phyloP scores from a whole-genome alignment of 2,113 vertebrate species.

The Heterocephalus glaber region DNA sequence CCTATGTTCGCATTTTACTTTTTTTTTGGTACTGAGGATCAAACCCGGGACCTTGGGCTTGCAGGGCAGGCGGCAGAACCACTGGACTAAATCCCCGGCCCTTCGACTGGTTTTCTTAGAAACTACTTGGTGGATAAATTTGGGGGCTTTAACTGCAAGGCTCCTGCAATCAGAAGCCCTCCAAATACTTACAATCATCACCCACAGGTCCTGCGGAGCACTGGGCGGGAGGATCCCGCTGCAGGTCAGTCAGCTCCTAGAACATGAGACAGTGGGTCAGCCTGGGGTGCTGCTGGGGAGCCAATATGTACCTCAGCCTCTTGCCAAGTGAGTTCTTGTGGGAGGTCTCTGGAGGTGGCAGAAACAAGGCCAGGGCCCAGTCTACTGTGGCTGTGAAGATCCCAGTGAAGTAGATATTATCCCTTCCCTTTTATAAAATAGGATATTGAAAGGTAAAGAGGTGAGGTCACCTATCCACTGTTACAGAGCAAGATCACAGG shows the following conservation, averaged over 20 bases:
- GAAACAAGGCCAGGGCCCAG: not conserved
- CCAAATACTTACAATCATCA: constrained; percentile 90
- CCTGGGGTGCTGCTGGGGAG: not conserved
- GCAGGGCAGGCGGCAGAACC: too few species aligned
- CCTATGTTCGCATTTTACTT: too few species aligned
- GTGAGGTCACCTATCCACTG: not conserved
- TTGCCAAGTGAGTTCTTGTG: not conserved
- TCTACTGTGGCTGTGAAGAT: not conserved
- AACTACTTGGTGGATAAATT: not conserved
- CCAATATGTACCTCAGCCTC: not conserved
- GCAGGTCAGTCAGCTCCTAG: constrained; percentile 90
- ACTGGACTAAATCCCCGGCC: too few species aligned
- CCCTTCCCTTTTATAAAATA: not conserved
- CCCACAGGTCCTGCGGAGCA: constrained; percentile 93
- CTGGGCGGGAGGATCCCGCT: constrained; percentile 93
- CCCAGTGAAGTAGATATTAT: not conserved
- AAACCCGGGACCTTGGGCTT: too few species aligned
- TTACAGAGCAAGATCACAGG: not conserved
- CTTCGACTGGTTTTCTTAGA: not conserved
- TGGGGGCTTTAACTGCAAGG: not conserved
- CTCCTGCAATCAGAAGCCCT: not conserved
- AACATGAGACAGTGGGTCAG: not conserved
- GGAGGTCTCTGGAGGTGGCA: not conserved
- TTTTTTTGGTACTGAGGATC: too few species aligned
- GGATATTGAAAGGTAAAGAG: not conserved